phyloP scores from a whole-genome alignment of 2,888 invertebrate species.

The Macroteleia sp. region DNA sequence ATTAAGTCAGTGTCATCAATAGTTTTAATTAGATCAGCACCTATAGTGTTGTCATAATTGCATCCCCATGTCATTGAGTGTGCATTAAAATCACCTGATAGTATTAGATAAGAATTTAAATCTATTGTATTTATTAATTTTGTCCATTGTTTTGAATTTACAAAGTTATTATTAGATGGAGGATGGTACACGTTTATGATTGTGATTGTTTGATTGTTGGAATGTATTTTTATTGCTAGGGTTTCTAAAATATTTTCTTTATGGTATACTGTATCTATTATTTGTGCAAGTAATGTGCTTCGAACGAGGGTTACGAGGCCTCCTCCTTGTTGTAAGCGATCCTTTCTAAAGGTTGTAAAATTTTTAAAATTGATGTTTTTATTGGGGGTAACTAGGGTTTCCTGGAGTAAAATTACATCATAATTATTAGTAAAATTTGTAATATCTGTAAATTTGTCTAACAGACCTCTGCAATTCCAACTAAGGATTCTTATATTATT shows the following conservation, averaged over 20 bases:
- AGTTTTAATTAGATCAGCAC: neutral
- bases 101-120: neutral
- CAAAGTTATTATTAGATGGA: neutral
- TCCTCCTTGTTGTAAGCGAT: too few relatives aligned
- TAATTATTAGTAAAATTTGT: too few relatives aligned
- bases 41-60: neutral
- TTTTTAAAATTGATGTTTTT: too few relatives aligned
- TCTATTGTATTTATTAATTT: too few relatives aligned
- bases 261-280: neutral
- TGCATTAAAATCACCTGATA: constrained; percentile 14
- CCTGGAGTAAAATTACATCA: too few relatives aligned
- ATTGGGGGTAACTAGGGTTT: too few relatives aligned
- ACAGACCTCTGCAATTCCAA: too few relatives aligned
- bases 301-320: neutral
- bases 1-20: neutral
- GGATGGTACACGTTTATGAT: neutral
- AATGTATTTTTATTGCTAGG: neutral
- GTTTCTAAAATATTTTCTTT: neutral
- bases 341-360: too few relatives aligned
- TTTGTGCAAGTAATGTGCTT: neutral
- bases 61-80: constrained; percentile 8
- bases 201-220: neutral
- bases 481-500: too few relatives aligned
- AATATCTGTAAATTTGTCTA: too few relatives aligned
- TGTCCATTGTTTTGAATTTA: too few relatives aligned